Evolutionary conservation across 2,888 invertebrate species (phyloP).

Genomic region (Aleiodes leptofemur): DNA sequence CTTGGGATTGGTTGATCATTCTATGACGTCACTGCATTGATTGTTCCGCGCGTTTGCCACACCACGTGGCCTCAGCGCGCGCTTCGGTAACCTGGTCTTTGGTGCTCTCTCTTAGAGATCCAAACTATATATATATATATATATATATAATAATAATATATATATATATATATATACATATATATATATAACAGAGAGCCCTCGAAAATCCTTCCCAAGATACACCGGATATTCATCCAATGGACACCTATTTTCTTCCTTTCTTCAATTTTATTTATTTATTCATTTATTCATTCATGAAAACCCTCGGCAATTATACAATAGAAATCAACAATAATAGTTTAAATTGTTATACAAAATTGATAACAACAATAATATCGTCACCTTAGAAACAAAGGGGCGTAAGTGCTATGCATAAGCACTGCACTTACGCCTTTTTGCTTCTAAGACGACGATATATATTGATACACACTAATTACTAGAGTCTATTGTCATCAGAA

Average conservation of each 20-base stretch:
- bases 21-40: slow-evolving; percentile 87
- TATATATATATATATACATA: too few relatives aligned
- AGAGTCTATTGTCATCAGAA: too few relatives aligned
- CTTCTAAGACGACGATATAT: too few relatives aligned
- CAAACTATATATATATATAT: slow-evolving; percentile 6
- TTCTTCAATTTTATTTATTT: neutral
- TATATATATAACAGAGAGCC: neutral
- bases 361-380: too few relatives aligned
- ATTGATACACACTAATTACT: too few relatives aligned
- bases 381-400: too few relatives aligned
- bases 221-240: neutral
- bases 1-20: slow-evolving; percentile 78
- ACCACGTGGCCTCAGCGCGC: slow-evolving; percentile 71
- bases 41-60: slow-evolving; percentile 79
- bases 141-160: too few relatives aligned
- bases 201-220: slow-evolving; percentile 3
- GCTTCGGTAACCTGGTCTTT: slow-evolving; percentile 43
- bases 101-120: slow-evolving; percentile 43
- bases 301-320: too few relatives aligned
- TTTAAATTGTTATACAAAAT: too few relatives aligned
- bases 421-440: too few relatives aligned
- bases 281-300: neutral
- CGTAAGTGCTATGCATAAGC: too few relatives aligned
- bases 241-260: neutral
- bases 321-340: too few relatives aligned